Conservation (phyloP, 2,888 invertebrate genomes). For the Patella pellucida region DNA sequence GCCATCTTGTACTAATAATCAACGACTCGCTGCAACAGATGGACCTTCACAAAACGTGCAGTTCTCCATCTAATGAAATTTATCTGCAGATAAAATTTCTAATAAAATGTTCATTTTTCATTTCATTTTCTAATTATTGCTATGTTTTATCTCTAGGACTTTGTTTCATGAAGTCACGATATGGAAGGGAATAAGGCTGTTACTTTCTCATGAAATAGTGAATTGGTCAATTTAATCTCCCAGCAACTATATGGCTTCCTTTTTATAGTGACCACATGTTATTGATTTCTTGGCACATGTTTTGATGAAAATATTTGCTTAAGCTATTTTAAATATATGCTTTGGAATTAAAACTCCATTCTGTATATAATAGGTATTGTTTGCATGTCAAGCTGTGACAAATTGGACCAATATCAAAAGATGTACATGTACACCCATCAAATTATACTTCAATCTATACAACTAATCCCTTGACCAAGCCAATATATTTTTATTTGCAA, state of each 20-base stretch:
- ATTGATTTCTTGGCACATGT: constrained; percentile 5
- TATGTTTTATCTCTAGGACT: too few species aligned
- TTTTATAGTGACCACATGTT: neutral
- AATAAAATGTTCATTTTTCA: too few species aligned
- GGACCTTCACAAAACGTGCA: too few species aligned
- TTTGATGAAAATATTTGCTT: constrained; percentile 5
- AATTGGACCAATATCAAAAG: neutral
- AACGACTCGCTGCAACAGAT: too few species aligned
- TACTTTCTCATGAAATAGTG: constrained; percentile 4
- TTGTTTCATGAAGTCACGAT: too few species aligned
- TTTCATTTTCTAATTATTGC: too few species aligned
- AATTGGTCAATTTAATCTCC: neutral
- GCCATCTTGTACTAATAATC: too few species aligned
- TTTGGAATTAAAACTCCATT: neutral
- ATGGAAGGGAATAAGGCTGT: neutral
- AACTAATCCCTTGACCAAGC: too few species aligned
- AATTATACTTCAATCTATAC: neutral
- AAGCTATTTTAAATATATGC: neutral
- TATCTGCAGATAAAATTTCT: too few species aligned
- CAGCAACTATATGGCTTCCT: too few species aligned
- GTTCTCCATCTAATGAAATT: too few species aligned
- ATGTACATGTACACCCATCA: neutral
- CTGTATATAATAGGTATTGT: neutral
- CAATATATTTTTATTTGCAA: too few species aligned
- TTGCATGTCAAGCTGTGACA: neutral